Evolutionary conservation across 2,888 invertebrate genomes (phyloP).

Genomic region (Hybos culiciformis): DNA sequence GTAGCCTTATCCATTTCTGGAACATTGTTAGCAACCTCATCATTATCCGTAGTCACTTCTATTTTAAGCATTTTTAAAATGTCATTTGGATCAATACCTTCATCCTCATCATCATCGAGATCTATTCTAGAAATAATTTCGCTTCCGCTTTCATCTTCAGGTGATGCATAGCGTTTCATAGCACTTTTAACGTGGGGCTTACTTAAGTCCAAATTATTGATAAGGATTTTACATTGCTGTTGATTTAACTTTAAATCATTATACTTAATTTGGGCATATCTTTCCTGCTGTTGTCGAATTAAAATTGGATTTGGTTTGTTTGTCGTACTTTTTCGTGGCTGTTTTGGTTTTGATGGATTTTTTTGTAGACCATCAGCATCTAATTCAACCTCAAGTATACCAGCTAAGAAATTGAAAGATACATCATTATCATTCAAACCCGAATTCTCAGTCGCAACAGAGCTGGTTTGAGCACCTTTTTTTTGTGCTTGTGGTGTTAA

Average conservation of each 20-base stretch:
- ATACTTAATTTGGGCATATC: constrained; percentile 26
- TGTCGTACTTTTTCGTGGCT: constrained; percentile 32
- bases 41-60: background rate
- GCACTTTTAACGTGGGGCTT: background rate
- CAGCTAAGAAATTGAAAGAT: constrained; percentile 23
- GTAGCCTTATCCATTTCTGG: constrained; percentile 5
- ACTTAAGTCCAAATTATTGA: constrained; percentile 22
- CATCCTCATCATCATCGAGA: constrained; percentile 13
- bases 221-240: constrained; percentile 22
- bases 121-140: too few relatives aligned
- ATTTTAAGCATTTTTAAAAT: constrained; percentile 1
- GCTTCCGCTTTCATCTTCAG: constrained; percentile 6
- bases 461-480: too few relatives aligned
- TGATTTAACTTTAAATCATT: constrained; percentile 30
- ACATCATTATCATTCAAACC: constrained; percentile 14
- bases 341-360: constrained; percentile 19
- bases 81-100: constrained; percentile 6
- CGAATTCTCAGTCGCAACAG: constrained; percentile 12
- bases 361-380: constrained; percentile 17
- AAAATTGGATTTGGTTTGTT: constrained; percentile 32
- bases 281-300: constrained; percentile 25
- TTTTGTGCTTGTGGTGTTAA: too few relatives aligned
- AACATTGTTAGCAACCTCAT: constrained; percentile 3
- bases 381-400: constrained; percentile 30
- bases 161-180: background rate